These are phyloP conservation scores for Lasius fuliginosus DNA, from an alignment of 2,888 invertebrate species.

Conservation along the genomic window DNA sequence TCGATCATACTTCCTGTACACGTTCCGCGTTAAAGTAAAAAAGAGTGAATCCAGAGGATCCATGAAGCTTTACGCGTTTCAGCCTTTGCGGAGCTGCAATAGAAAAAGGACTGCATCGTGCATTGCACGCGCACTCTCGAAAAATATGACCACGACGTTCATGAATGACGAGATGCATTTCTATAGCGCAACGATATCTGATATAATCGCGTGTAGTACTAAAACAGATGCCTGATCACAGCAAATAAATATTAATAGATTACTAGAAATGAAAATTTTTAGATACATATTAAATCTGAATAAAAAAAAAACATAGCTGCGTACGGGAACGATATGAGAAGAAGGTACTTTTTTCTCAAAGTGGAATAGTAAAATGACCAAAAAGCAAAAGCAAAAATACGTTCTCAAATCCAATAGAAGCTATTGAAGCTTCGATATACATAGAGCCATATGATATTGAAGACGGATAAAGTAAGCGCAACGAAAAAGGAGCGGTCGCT, in stretches of 20 bases:
- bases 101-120: background rate
- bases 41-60: slow-evolving; percentile 1
- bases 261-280: background rate
- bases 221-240: background rate
- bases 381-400: slow-evolving; percentile 16
- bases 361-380: background rate
- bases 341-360: background rate
- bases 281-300: background rate
- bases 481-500: slow-evolving; percentile 44
- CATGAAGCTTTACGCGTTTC: slow-evolving; percentile 7
- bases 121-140: background rate
- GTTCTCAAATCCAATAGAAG: slow-evolving; percentile 15
- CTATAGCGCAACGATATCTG: background rate
- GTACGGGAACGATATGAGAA: background rate
- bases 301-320: background rate
- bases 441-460: slow-evolving; percentile 38
- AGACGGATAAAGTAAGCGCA: slow-evolving; percentile 41
- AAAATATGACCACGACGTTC: slow-evolving; percentile 14
- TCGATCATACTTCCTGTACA: slow-evolving; percentile 41
- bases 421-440: slow-evolving; percentile 27
- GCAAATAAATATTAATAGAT: background rate
- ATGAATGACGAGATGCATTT: slow-evolving; percentile 6
- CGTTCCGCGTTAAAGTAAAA: background rate
- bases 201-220: background rate
- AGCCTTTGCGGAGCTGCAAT: background rate